Conservation (phyloP, 2,113 vertebrate species). For the Lota lota region DNA sequence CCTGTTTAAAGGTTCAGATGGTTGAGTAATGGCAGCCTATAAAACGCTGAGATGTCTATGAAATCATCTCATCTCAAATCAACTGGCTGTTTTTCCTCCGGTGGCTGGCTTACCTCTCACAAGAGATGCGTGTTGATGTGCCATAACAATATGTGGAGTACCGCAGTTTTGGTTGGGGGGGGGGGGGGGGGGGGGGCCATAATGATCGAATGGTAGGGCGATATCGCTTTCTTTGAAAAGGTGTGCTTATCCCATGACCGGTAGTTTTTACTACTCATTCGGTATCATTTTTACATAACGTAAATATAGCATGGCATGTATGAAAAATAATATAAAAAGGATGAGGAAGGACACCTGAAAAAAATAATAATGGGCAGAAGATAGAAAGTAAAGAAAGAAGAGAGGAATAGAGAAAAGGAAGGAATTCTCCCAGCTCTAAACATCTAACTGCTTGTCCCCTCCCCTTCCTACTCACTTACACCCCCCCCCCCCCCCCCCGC, state of each 20-base stretch:
- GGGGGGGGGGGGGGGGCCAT: no score
- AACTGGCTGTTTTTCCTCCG: conserved; percentile 19
- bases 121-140: conserved; percentile 18
- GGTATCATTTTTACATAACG: no score
- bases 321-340: neutral
- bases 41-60: conserved; percentile 56
- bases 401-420: neutral
- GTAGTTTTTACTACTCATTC: no score
- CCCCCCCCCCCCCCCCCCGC: neutral
- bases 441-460: conserved; percentile 5
- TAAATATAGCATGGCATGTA: no score
- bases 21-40: conserved; percentile 62
- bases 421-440: conserved; percentile 21
- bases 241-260: no score
- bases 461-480: conserved; percentile 11
- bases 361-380: neutral
- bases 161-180: neutral
- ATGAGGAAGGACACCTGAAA: neutral
- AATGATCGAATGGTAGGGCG: no score
- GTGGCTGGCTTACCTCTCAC: no score
- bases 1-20: conserved; percentile 60
- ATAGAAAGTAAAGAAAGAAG: neutral
- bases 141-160: conserved; percentile 2
- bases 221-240: no score
- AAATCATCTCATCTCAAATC: conserved; percentile 57